Evolutionary conservation across 2,888 invertebrate species (phyloP), one percentile per base, ranked within the genome.

Genomic region (Folsomia manolachei): DNA sequence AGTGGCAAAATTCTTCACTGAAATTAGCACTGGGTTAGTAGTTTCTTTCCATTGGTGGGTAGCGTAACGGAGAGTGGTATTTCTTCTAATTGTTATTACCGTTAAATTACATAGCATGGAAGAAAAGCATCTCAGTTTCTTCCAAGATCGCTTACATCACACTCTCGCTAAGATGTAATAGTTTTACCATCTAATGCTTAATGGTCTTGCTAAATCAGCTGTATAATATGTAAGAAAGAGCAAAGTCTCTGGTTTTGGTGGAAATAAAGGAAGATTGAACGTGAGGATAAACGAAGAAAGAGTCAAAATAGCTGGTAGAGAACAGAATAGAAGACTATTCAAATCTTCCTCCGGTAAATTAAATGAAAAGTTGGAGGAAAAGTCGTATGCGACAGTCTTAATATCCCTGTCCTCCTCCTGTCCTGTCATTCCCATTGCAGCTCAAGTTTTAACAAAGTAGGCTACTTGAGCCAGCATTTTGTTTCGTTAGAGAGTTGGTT

Each of bases 31-130:
- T n/a, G n/a, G n/a, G n/a, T n/a, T n/a, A n/a, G n/a, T n/a, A n/a
- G n/a, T n/a, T n/a, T n/a, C n/a, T n/a, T n/a, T n/a, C n/a, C n/a
- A n/a, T n/a, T n/a, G n/a, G n/a, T 39, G 39, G 39, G 4, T 39
- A 39, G 39, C 4, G 39, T 14, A 39, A 39, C 39, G 14, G 4
- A 39, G 14, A 39, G 7, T 9, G 39, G 14, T 39, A 56, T 56
- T 56, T 56, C 11, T 56, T 56, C 21, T 56, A 56, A 56, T 56
- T 56, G 56, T 56, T 56, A 56, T 56, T 56, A n/a, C 56, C 18
- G 14, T 39, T 39, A 39, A 39, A 39, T 19, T 56, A 19, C n/a
- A 56, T 56, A 56, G 56, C 56, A 56, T 18, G 21, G 21, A 14
- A 4, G 19, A 56, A 9, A 4, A 7, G 56, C n/a, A 18, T 56